These are phyloP conservation scores for Sinohyriopsis cumingii DNA, from an alignment of 2,888 invertebrate species.

Conservation along the genomic window DNA sequence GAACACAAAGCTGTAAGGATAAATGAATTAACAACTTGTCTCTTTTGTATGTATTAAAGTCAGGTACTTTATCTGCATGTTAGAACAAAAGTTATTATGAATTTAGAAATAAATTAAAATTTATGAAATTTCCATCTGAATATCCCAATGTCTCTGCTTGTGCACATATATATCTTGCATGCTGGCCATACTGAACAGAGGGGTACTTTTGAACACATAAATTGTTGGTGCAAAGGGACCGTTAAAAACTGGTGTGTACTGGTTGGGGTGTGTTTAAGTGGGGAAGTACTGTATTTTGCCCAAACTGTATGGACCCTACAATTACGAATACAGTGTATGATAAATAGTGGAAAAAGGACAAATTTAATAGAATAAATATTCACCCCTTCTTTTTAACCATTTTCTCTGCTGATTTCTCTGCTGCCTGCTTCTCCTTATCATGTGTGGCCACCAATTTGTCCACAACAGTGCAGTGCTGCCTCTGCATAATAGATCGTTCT, in stretches of 20 bases:
- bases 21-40: no score
- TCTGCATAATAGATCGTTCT: constrained; percentile 91
- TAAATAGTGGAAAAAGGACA: background rate
- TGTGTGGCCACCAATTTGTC: constrained; percentile 86
- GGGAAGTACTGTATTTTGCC: no score
- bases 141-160: no score
- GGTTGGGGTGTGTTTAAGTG: background rate
- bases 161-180: no score
- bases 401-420: constrained; percentile 73
- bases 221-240: background rate
- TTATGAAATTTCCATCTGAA: no score
- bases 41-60: no score
- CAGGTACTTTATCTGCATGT: no score
- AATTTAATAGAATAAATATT: constrained; percentile 8
- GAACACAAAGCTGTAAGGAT: no score
- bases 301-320: no score
- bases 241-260: background rate
- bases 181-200: background rate
- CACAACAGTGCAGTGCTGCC: constrained; percentile 85
- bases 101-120: no score
- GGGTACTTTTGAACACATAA: background rate
- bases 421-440: constrained; percentile 67
- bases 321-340: background rate
- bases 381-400: constrained; percentile 83
- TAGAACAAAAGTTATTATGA: no score